Percentiles rank a stretch among this genome's conserved stretches.
phyloP scores from a whole-genome alignment of 2,888 invertebrate genomes.

The Cistogaster globosa region DNA sequence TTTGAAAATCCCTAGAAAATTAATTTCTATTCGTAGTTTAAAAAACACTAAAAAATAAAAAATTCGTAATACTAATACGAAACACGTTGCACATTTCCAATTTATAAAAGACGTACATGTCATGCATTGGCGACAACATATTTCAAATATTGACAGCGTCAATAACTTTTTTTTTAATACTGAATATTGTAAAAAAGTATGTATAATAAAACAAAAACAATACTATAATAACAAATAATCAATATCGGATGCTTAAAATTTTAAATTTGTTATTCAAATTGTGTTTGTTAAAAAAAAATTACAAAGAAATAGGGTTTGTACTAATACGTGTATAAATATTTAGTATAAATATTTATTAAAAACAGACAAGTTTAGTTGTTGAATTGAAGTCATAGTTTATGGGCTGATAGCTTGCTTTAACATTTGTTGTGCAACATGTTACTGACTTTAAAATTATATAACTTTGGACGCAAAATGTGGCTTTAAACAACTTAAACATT shows the following conservation, averaged over 20 bases:
- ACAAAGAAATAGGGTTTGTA: too few relatives aligned
- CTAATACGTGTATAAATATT: too few relatives aligned
- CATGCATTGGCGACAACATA: constrained; percentile 71
- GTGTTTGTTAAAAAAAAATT: too few relatives aligned
- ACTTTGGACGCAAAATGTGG: too few relatives aligned
- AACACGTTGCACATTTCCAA: constrained; percentile 69
- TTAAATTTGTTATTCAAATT: too few relatives aligned
- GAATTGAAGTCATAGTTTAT: too few relatives aligned
- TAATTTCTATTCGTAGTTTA: constrained; percentile 4
- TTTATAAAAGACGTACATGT: constrained; percentile 68
- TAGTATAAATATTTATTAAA: too few relatives aligned
- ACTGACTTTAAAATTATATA: too few relatives aligned
- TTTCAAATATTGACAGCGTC: constrained; percentile 71
- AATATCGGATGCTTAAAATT: not conserved
- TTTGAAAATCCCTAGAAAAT: constrained; percentile 29
- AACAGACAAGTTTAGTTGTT: too few relatives aligned
- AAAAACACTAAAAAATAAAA: not conserved
- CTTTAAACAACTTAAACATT: too few relatives aligned
- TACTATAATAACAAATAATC: constrained; percentile 42
- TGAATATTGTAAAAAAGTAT: not conserved
- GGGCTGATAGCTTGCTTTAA: too few relatives aligned
- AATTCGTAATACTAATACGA: constrained; percentile 57
- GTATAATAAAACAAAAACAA: constrained; percentile 11
- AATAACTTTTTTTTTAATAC: constrained; percentile 57
- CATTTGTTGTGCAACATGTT: too few relatives aligned